Percentiles rank a stretch among this genome's conserved stretches.
phyloP scores from a whole-genome alignment of 2,888 invertebrate species.

The Coenonympha glycerion region DNA sequence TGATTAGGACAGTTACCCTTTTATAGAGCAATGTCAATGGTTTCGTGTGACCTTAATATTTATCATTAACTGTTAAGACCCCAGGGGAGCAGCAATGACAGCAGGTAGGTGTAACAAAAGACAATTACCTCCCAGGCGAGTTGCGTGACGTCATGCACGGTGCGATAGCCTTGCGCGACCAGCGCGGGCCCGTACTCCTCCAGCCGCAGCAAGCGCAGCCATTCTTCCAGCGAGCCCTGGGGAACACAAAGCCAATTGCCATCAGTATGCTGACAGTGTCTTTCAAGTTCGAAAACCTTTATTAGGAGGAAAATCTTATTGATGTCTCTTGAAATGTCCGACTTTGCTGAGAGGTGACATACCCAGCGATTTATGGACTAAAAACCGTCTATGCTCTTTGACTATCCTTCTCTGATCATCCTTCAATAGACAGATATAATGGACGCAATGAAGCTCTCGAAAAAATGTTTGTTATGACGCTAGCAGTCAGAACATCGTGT shows the following conservation, averaged over 20 bases:
- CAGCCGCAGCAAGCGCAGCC: slow-evolving; percentile 92
- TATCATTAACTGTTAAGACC: too few species aligned
- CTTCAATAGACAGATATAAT: too few species aligned
- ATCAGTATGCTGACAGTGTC: neutral
- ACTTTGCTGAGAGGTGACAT: neutral
- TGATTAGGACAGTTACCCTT: too few species aligned
- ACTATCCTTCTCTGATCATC: too few species aligned
- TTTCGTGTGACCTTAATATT: neutral
- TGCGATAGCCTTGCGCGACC: slow-evolving; percentile 93
- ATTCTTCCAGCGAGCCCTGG: slow-evolving; percentile 95
- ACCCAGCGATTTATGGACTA: too few species aligned
- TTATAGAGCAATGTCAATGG: too few species aligned
- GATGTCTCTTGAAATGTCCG: neutral
- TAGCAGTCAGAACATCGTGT: too few species aligned
- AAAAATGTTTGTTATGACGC: too few species aligned
- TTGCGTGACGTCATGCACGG: slow-evolving; percentile 94
- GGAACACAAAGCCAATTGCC: too few species aligned
- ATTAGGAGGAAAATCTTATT: neutral
- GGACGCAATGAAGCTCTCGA: too few species aligned
- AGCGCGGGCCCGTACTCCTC: slow-evolving; percentile 95
- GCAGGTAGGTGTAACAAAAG: slow-evolving; percentile 5
- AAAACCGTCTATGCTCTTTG: too few species aligned
- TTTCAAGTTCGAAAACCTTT: neutral
- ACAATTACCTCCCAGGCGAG: slow-evolving; percentile 90
- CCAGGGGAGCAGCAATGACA: neutral